Percentiles rank a stretch among this genome's conserved stretches.
Evolutionary conservation across 2,888 invertebrate species (phyloP).

Genomic region (Geotrupes spiniger): DNA sequence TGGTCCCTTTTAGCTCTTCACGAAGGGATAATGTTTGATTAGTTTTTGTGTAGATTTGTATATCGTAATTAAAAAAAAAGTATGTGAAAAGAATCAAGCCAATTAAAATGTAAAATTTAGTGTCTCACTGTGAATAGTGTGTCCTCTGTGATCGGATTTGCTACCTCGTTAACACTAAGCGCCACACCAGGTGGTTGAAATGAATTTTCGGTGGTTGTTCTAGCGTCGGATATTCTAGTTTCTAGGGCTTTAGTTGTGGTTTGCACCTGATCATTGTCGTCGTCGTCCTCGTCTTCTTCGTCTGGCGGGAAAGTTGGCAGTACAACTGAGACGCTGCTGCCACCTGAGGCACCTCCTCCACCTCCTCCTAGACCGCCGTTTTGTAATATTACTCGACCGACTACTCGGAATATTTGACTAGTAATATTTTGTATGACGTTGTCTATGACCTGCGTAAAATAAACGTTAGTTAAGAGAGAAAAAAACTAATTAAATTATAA

Average conservation of each 20-base stretch:
- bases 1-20: conserved; percentile 2
- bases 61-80: neutral
- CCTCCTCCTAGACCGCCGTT: conserved; percentile 51
- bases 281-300: conserved; percentile 61
- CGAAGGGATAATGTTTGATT: neutral
- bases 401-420: conserved; percentile 68
- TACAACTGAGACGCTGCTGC: conserved; percentile 60
- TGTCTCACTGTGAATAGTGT: conserved; percentile 14
- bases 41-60: neutral
- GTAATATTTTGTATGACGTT: conserved; percentile 74
- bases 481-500: too few relatives aligned
- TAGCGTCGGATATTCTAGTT: conserved; percentile 9
- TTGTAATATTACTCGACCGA: conserved; percentile 71
- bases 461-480: too few relatives aligned
- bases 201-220: conserved; percentile 8
- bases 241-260: conserved; percentile 5
- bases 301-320: conserved; percentile 68
- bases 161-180: conserved; percentile 17
- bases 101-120: conserved; percentile 9
- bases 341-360: conserved; percentile 50
- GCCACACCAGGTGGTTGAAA: conserved; percentile 6
- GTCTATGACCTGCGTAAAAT: conserved; percentile 62
- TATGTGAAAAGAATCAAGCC: too few relatives aligned
- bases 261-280: conserved; percentile 43
- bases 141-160: conserved; percentile 1